Base-by-base conservation (phyloP, 2,797 vertebrate genomes). In the Amniataba percoides region DNA sequence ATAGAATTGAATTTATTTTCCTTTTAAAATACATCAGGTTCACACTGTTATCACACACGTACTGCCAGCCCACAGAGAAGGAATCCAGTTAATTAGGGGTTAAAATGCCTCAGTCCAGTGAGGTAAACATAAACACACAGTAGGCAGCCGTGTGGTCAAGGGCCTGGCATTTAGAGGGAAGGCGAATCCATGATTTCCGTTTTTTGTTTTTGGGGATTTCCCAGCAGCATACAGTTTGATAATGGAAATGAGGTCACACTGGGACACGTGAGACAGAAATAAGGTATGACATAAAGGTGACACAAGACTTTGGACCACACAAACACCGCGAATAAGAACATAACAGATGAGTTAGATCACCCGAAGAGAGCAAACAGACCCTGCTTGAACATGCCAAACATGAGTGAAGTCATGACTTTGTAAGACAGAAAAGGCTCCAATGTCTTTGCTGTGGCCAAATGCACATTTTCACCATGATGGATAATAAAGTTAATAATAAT, bases 101-200 rank as follows among this genome's bases (percentile, higher is more conserved):
- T 83, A 63, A 76, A 74, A 45, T 65, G 31, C 27, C 7, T 81
- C 70, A 13, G 25, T 53, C 39, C 46, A 36, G 19, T 82, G 75
- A 80, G 63, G 76, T 73, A 66, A 88, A 86, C 68, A 73, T 74
- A 76, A 86, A 72, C 77, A 75, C 39, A 71, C 53, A 79, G 62
- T 42, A 68, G 68, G 59, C 78, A 71, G 51, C 57, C 39, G 34
- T 77, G 66, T 77, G 82, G 80, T 86, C 48, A 73, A 16, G 65
- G 39, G 36, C 34, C 62, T 57, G 72, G 77, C 71, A 68, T 73
- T 71, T 65, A 40, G 15, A 43, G 62, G 70, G 61, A 71, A 64
- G 49, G 31, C 77, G 58, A 86, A 77, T 74, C 59, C 52, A 78
- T 77, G 57, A 66, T 82, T 66, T 80, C 51, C n/a, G 40, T 57